A percentile compares a stretch with the other conserved stretches of the same genome.
These are phyloP conservation scores for Cydia pomonella DNA, from an alignment of 1,140 invertebrate genomes.

Conservation along the genomic window DNA sequence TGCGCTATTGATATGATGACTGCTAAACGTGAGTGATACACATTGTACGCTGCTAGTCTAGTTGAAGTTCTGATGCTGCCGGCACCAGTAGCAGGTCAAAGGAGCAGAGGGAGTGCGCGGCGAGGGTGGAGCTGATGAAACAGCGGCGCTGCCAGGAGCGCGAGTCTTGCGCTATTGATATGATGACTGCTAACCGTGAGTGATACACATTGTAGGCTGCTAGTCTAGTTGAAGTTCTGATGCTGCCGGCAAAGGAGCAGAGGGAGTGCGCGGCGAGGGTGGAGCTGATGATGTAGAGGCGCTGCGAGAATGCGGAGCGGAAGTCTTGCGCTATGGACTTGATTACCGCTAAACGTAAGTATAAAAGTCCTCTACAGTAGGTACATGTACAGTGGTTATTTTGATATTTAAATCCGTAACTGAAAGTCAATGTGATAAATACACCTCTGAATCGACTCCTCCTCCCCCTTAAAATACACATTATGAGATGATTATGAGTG, in stretches of 20 bases:
- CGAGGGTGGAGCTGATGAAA: conserved; percentile 48
- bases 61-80: not conserved
- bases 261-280: not conserved
- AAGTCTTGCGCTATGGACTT: not conserved
- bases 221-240: not conserved
- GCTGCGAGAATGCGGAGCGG: conserved; percentile 81
- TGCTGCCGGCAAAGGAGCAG: not conserved
- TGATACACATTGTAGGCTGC: not conserved
- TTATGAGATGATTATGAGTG: too few species aligned
- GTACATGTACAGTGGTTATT: not conserved
- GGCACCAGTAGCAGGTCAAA: too few species aligned
- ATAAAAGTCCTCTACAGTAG: not conserved
- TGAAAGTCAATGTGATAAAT: not conserved
- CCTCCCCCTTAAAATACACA: too few species aligned
- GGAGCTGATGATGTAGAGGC: conserved; percentile 47
- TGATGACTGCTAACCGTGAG: conserved; percentile 87
- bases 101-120: not conserved
- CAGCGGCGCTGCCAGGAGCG: conserved; percentile 80
- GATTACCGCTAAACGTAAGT: conserved; percentile 1
- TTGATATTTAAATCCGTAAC: not conserved
- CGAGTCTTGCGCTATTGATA: conserved; percentile 86
- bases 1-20: conserved; percentile 87
- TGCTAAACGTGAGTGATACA: conserved; percentile 83
- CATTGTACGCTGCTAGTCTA: not conserved
- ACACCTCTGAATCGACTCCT: too few species aligned